Evolutionary conservation across 2,797 vertebrate species (phyloP).

Genomic region (Antennarius maculatus): DNA sequence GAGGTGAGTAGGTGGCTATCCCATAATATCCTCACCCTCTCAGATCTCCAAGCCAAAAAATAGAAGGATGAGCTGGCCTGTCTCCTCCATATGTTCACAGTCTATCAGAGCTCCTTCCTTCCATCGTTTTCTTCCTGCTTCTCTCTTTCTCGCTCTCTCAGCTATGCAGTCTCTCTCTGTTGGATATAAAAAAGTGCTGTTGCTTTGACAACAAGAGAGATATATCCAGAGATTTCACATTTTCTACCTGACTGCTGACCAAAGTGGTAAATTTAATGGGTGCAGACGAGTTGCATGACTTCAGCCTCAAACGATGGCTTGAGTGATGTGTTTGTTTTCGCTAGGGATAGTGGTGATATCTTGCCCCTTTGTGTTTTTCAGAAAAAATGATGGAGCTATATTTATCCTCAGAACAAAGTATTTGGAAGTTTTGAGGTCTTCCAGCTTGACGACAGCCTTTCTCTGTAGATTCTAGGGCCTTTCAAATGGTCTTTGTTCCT

Average conservation of each 20-base stretch:
- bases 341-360: slow-evolving; percentile 46
- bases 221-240: slow-evolving; percentile 67
- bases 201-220: slow-evolving; percentile 80
- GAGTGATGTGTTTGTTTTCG: slow-evolving; percentile 67
- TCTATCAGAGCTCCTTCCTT: background rate
- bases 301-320: slow-evolving; percentile 66
- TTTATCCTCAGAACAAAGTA: slow-evolving; percentile 63
- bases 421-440: slow-evolving; percentile 49
- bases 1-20: slow-evolving; percentile 78
- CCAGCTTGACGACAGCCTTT: slow-evolving; percentile 48
- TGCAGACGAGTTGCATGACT: slow-evolving; percentile 68
- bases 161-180: slow-evolving; percentile 43
- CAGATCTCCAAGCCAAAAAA: slow-evolving; percentile 70
- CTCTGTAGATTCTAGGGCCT: slow-evolving; percentile 31
- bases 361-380: slow-evolving; percentile 60
- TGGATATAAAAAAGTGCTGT: slow-evolving; percentile 74
- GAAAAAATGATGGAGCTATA: slow-evolving; percentile 58
- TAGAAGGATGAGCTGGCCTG: slow-evolving; percentile 70
- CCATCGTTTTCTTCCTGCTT: slow-evolving; percentile 13
- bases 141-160: slow-evolving; percentile 47
- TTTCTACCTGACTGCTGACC: slow-evolving; percentile 57
- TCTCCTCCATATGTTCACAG: slow-evolving; percentile 22
- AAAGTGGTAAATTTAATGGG: slow-evolving; percentile 70
- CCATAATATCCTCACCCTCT: slow-evolving; percentile 75
- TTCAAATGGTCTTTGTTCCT: slow-evolving; percentile 36